Evolutionary conservation across 2,888 invertebrate species (phyloP), one percentile per base, ranked within the genome.

Genomic region (Euplexia lucipara): DNA sequence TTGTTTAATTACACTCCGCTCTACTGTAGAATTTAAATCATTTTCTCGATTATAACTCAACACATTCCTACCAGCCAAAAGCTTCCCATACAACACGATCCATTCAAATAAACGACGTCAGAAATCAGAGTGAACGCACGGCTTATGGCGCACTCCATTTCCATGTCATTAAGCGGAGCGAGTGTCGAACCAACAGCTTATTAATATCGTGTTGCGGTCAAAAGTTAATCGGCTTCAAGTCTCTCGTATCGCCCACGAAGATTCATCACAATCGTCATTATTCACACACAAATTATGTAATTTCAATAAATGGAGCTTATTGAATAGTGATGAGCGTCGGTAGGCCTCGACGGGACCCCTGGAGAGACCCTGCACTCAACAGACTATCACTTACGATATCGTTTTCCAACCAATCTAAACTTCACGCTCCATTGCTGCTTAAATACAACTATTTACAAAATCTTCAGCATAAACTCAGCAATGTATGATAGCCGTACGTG

Each of bases 231-330:
- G 95, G 92, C 92, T 93, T 91, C 93, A 94, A 94, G 94, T 92
- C 94, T 87, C 90, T 91, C 91, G 91, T 89, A 93, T 94, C 94
- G 94, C 95, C 95, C 94, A 95, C 94, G 94, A 94, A 93, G 94
- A 95, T 95, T 92, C 94, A 95, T 95, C 95, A 95, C 94, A 94
- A 89, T 93, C 94, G 93, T 95, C 95, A 95, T 95, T 93, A 95
- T 95, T 95, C 95, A 95, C 95, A 95, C 93, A 95, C 95, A 94
- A 95, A 95, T 95, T 95, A 95, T 94, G 93, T 95, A 95, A 95
- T 95, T 95, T 95, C 95, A 95, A 95, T 95, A 95, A 95, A 95
- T 94, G 93, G 90, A 91, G 90, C 93, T 93, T 95, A 95, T 95
- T 95, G 95, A 95, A 95, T 95, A 94, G 95, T 91, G 94, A 94